Evolutionary conservation across 2,797 vertebrate genomes (phyloP).

Genomic region (Simalia tracyae): DNA sequence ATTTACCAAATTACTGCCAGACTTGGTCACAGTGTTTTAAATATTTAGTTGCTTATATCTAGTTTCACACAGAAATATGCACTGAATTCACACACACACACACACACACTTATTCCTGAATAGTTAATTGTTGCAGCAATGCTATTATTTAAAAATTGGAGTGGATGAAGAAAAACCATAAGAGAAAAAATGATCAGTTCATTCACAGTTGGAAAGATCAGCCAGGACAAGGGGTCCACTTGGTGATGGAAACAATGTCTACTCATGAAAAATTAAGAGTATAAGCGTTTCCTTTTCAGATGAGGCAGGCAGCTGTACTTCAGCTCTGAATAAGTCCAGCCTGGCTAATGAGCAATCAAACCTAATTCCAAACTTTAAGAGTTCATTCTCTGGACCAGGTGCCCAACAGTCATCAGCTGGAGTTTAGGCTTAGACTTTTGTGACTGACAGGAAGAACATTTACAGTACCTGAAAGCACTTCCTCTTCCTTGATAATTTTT

Average conservation of each 20-base stretch:
- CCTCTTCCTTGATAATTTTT: no score
- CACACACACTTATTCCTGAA: not conserved
- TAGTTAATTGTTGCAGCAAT: not conserved
- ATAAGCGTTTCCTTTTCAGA: no score
- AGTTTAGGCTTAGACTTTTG: no score
- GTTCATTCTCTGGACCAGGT: no score
- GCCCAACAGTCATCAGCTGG: no score
- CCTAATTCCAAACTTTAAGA: no score
- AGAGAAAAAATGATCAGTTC: not conserved
- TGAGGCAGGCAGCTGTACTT: no score
- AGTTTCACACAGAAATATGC: not conserved
- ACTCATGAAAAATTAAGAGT: not conserved
- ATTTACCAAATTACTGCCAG: not conserved
- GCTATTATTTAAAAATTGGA: not conserved
- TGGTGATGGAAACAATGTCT: not conserved
- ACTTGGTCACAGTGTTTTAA: not conserved
- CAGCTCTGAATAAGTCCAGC: no score
- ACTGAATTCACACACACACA: not conserved
- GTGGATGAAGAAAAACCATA: not conserved
- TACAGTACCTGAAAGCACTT: no score
- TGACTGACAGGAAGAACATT: no score
- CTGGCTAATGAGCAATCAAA: no score
- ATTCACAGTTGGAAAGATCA: not conserved
- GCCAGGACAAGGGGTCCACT: not conserved
- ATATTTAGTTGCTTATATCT: not conserved